Evolutionary conservation across 64 coral and sea anemone species (phyloP).

Genomic region (Anthopleura sola): DNA sequence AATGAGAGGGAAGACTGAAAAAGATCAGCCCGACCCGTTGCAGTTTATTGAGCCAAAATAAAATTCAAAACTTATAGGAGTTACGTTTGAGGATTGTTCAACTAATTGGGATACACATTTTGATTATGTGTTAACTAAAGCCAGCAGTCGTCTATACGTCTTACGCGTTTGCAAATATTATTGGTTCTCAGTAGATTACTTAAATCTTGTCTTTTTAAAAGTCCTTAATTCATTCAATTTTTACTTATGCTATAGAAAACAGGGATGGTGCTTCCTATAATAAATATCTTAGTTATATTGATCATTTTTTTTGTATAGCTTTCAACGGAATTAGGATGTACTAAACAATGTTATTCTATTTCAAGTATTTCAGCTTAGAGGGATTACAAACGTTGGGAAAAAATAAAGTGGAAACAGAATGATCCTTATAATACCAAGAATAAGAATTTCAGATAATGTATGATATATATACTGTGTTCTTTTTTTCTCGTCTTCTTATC

Average conservation of each 20-base stretch:
- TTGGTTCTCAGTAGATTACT: slow-evolving; percentile 15
- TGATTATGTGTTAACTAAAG: slow-evolving; percentile 25
- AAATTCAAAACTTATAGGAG: slow-evolving; percentile 28
- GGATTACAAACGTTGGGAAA: not conserved
- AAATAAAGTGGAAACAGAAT: no score
- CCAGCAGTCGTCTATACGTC: slow-evolving; percentile 39
- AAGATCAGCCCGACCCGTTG: not conserved
- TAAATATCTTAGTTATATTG: no score
- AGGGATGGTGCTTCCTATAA: not conserved
- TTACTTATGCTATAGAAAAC: slow-evolving; percentile 18
- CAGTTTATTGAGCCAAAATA: not conserved
- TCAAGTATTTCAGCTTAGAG: not conserved
- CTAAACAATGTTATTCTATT: no score
- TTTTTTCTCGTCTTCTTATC: no score
- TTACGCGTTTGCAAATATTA: slow-evolving; percentile 46
- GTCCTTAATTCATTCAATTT: slow-evolving; percentile 24
- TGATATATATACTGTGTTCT: no score
- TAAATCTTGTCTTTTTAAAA: slow-evolving; percentile 33
- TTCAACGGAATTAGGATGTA: no score
- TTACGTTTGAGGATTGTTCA: slow-evolving; percentile 35
- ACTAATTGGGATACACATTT: slow-evolving; percentile 59
- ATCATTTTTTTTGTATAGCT: no score
- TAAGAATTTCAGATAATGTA: no score
- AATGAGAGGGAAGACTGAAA: slow-evolving; percentile 33
- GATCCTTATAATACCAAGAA: no score